These are phyloP conservation scores for Teleogryllus occipitalis DNA, from an alignment of 1,140 invertebrate genomes.

Conservation along the genomic window DNA sequence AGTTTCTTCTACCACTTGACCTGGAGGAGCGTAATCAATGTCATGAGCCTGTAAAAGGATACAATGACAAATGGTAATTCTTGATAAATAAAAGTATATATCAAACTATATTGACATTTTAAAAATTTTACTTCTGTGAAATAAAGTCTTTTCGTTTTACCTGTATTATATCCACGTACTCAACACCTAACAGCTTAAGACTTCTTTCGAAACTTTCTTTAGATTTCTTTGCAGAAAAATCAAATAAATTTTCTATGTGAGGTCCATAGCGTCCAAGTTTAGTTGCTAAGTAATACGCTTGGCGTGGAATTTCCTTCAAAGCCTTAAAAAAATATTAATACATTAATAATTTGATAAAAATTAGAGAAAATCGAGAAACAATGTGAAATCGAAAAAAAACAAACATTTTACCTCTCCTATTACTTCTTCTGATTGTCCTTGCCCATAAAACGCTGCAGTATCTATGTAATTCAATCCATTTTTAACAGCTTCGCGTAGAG, in stretches of 20 bases:
- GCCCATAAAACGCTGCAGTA: conserved; percentile 85
- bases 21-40: conserved; percentile 72
- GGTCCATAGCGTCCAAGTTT: conserved; percentile 56
- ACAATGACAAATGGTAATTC: not conserved
- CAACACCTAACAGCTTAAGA: conserved; percentile 59
- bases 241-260: conserved; percentile 68
- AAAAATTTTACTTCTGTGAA: not conserved
- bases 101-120: not conserved
- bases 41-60: conserved; percentile 68
- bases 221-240: conserved; percentile 72
- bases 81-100: not conserved
- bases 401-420: conserved; percentile 48
- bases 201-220: conserved; percentile 66
- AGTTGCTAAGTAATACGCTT: conserved; percentile 82
- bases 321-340: conserved; percentile 39
- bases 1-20: conserved; percentile 76
- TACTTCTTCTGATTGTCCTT: conserved; percentile 68
- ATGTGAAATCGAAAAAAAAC: no score
- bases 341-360: not conserved
- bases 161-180: conserved; percentile 85
- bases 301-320: conserved; percentile 63
- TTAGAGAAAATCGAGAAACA: no score
- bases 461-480: conserved; percentile 86
- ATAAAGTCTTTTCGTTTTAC: conserved; percentile 37
- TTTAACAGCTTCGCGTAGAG: conserved; percentile 40